Conservation (phyloP, 2,113 vertebrate species). For the Eublepharis macularius region DNA sequence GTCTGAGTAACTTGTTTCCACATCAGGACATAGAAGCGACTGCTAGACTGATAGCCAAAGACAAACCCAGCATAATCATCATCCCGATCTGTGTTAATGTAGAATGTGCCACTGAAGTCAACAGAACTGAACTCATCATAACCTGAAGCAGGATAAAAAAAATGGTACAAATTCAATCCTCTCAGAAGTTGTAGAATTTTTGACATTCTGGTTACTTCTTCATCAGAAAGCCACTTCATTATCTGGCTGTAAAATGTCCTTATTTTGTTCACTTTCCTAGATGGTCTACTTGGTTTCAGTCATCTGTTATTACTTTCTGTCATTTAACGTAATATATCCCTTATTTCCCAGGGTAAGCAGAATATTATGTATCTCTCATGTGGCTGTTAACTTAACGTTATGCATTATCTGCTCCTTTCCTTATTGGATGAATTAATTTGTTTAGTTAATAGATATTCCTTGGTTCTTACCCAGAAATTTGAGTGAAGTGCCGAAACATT, state of each 20-base stretch:
- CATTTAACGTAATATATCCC: neutral
- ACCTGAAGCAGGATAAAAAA: slow-evolving; percentile 70
- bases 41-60: slow-evolving; percentile 97
- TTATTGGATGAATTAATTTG: neutral
- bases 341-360: neutral
- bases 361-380: neutral
- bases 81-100: slow-evolving; percentile 96
- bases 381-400: too few relatives aligned
- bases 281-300: neutral
- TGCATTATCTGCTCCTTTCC: neutral
- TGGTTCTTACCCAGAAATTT: too few relatives aligned
- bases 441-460: neutral
- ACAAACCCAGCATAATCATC: slow-evolving; percentile 98
- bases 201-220: neutral
- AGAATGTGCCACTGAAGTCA: slow-evolving; percentile 98
- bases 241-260: neutral
- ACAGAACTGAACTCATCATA: slow-evolving; percentile 95
- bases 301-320: neutral
- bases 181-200: neutral
- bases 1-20: slow-evolving; percentile 99
- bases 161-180: rapidly evolving
- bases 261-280: neutral
- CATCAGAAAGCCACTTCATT: neutral
- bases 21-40: slow-evolving; percentile 96
- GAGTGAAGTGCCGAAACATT: neutral